Base-by-base conservation (phyloP, 2,888 invertebrate genomes). In the Microctonus aethiopoides region DNA sequence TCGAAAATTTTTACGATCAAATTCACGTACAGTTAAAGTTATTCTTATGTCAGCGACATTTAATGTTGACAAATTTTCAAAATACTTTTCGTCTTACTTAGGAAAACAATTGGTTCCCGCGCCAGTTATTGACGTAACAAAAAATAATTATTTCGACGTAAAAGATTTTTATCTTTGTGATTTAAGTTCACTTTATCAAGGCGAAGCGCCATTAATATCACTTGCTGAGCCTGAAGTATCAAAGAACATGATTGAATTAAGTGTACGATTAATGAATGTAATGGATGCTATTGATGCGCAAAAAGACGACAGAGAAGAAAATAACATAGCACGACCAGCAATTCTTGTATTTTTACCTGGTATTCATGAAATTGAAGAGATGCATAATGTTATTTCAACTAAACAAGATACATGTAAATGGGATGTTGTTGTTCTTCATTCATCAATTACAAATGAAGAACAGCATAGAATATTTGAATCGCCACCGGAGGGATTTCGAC, bases 31-130 rank as follows among this genome's bases (percentile, higher is more conserved):
- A 70, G 91, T 92, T 0, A 94, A 92, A 87, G 86, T 95, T 0
- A 89, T 98, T 63, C 88, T 98, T 2, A 98, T 98, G 98, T 98
- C 97, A 0, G 98, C 98, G 0, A 98, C 98, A 1, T 92, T 97
- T 78, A 91, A 96, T 80, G 90, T 92, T 0, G 86, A 89, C 2
- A 89, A 89, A 73, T 95, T 95, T 87, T 89, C 92, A 0, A 84
- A 91, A 32, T 96, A 96, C 80, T 95, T 92, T 82, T 86, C 88
- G 16, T 83, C 87, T 3, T 88, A 88, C 0, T 79, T 85, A 13
- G 75, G 79, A 52, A 79, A 80, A 22, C 77, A 81, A 22, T 78
- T 86, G 41, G 77, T 86, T 13, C 86, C 87, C 11, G 91, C 92
- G 0, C 92, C 91, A 0, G 85, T 91, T 13, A 80, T 92, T 74